Conservation (phyloP, 2,888 invertebrate genomes). For the Chalcosyrphus nemorum region DNA sequence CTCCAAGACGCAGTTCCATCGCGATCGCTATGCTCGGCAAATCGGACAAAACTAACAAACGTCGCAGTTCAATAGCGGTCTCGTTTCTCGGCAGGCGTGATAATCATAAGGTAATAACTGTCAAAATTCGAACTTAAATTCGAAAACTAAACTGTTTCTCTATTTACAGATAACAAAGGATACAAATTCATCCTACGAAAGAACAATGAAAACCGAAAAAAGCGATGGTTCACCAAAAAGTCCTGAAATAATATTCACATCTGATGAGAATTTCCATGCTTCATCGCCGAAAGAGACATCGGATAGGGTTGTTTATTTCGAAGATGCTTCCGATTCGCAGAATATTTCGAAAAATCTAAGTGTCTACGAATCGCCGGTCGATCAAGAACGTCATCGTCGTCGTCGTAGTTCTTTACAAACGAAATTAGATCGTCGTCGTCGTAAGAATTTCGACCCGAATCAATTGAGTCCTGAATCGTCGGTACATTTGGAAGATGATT, state of each 20-base stretch:
- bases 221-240: slow-evolving; percentile 79
- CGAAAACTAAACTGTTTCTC: neutral
- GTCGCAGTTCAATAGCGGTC: slow-evolving; percentile 82
- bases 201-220: slow-evolving; percentile 81
- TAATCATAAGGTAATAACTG: slow-evolving; percentile 78
- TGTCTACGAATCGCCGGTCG: slow-evolving; percentile 74
- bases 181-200: slow-evolving; percentile 78
- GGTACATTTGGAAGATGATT: slow-evolving; percentile 76
- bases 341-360: slow-evolving; percentile 47
- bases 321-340: slow-evolving; percentile 77
- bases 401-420: slow-evolving; percentile 81
- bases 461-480: slow-evolving; percentile 76
- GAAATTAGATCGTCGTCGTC: slow-evolving; percentile 81
- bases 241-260: slow-evolving; percentile 77
- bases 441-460: slow-evolving; percentile 80
- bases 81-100: slow-evolving; percentile 80
- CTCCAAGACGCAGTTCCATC: slow-evolving; percentile 80
- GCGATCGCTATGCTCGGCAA: slow-evolving; percentile 80
- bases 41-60: slow-evolving; percentile 79
- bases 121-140: neutral
- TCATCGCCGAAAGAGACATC: slow-evolving; percentile 80
- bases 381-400: slow-evolving; percentile 80
- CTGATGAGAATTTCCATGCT: slow-evolving; percentile 79
- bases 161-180: slow-evolving; percentile 73
- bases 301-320: slow-evolving; percentile 78